Base-by-base conservation (phyloP, 1,140 invertebrate species). In the Himalopsyche phryganea region DNA sequence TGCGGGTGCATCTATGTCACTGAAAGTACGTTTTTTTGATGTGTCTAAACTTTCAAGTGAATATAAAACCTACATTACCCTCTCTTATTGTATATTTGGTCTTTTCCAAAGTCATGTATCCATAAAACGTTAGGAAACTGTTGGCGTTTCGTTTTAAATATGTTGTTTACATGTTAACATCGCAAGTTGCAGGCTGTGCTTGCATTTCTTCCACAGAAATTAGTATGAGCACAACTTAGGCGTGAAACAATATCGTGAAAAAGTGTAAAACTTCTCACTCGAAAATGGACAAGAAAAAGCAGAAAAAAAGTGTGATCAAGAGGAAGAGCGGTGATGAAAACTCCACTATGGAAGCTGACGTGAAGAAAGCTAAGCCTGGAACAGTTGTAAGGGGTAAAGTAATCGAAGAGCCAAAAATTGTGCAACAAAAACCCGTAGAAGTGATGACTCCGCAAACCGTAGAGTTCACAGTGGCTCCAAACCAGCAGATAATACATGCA, bases 251-350 rank as follows among this genome's bases (percentile, higher is more conserved):
- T 28, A 28, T 28, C 9, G 4, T 9, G 9, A 28, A 5, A 3
- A 28, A 28, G 4, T 3, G 9, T 28, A 3, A 28, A 9, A 5
- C 9, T 5, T 28, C 3, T 28, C 9, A 28, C 23, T 60, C 65
- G 67, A 73, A 74, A 69, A 77, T 77, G 75, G 75, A 77, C 68
- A 77, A 77, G 65, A 77, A 77, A 69, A 74, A 65, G 57, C 75
- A 76, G 53, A 76, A 76, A 65, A 77, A 72, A 68, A 72, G 68
- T 58, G 75, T 75, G 15, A 74, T 74, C 40, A 78, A 78, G 66
- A 67, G 76, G n/a, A 78, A 78, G 69, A 69, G 67, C 68, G 73
- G 74, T 61, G 75, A 77, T 10, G 54, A 57, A 18, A 45, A 45
- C 33, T 11, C 50, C 11, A 33, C 14, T n/a, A 13, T n/a, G 18